Evolutionary conservation across 1,140 invertebrate genomes (phyloP).

Genomic region (Zaprionus africanus): DNA sequence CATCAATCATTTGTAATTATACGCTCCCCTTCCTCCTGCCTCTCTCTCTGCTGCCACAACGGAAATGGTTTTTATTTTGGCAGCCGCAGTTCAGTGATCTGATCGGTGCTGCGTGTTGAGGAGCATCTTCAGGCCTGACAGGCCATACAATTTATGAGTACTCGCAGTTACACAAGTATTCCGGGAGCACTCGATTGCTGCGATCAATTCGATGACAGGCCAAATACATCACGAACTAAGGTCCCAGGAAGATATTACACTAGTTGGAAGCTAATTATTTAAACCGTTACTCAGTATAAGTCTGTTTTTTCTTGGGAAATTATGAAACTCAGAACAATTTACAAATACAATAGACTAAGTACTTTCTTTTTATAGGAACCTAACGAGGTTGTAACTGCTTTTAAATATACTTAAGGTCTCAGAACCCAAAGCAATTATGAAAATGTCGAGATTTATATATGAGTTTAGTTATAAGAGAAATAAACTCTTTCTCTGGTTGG

Average conservation of each 20-base stretch:
- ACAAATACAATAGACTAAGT: background rate
- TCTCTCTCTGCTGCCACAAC: conserved; percentile 32
- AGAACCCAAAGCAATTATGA: background rate
- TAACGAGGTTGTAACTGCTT: conserved; percentile 44
- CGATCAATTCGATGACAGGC: background rate
- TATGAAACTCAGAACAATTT: background rate
- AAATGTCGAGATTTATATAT: background rate
- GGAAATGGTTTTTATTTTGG: conserved; percentile 68
- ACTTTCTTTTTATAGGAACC: background rate
- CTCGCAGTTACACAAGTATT: conserved; percentile 30
- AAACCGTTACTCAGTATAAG: background rate
- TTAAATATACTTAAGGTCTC: background rate
- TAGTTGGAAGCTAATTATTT: background rate
- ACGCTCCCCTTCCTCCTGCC: conserved; percentile 38
- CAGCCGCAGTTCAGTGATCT: conserved; percentile 65
- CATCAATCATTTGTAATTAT: conserved; percentile 80
- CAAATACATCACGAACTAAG: conserved; percentile 1
- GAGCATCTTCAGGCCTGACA: conserved; percentile 33
- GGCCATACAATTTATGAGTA: conserved; percentile 55
- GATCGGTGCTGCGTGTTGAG: conserved; percentile 42
- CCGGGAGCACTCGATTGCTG: background rate
- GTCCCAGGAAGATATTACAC: background rate
- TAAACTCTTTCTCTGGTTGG: no score
- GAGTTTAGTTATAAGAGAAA: background rate
- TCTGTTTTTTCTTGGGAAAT: background rate